Evolutionary conservation across 1,140 invertebrate genomes (phyloP).

Genomic region (Drosophila navojoa): DNA sequence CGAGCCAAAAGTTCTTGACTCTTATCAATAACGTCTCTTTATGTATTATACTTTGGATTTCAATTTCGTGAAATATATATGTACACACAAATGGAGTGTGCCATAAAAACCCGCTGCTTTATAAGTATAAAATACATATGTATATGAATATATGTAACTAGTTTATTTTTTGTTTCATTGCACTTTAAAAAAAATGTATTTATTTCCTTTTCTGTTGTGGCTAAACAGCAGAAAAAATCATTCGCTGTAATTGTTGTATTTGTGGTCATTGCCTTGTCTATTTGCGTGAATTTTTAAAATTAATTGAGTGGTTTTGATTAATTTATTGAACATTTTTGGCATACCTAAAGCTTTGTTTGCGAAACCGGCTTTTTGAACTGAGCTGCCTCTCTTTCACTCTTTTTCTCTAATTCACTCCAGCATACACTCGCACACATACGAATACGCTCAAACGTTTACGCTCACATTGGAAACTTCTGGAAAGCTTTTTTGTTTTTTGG

Average conservation of each 20-base stretch:
- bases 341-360: constrained; percentile 37
- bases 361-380: constrained; percentile 61
- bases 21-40: constrained; percentile 64
- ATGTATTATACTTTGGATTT: constrained; percentile 47
- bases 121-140: constrained; percentile 30
- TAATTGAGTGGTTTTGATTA: constrained; percentile 41
- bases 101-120: constrained; percentile 42
- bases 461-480: constrained; percentile 73
- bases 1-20: constrained; percentile 37
- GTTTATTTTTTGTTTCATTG: constrained; percentile 6
- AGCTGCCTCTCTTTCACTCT: constrained; percentile 26
- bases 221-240: not conserved
- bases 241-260: constrained; percentile 12
- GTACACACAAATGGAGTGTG: constrained; percentile 6
- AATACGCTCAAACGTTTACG: constrained; percentile 7
- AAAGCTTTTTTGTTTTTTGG: constrained; percentile 32
- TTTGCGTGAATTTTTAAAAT: constrained; percentile 5
- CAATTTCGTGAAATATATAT: constrained; percentile 37
- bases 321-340: constrained; percentile 62
- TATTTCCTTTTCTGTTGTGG: not conserved
- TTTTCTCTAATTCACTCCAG: not conserved
- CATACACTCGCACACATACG: constrained; percentile 1
- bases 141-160: not conserved
- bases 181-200: not conserved
- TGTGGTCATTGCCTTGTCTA: constrained; percentile 14